Evolutionary conservation across 2,888 invertebrate species (phyloP), one percentile per base, ranked within the genome.

Genomic region (Tridacna gigas): DNA sequence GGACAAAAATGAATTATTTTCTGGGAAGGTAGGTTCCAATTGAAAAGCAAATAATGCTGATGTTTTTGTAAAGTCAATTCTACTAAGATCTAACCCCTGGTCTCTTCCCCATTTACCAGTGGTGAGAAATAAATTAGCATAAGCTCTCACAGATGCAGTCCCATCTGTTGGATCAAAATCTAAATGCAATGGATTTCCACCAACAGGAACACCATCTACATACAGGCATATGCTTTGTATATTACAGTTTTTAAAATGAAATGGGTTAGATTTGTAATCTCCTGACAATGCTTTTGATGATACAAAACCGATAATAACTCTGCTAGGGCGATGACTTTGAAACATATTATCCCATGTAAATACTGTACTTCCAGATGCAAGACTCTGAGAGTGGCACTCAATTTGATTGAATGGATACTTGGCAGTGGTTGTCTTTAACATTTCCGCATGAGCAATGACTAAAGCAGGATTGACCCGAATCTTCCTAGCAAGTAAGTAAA

Each of bases 281-380:
- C 82, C 82, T 11, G 75, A 65, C 5, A 71, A n/a, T n/a, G 80
- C 82, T 26, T 63, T 73, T 47, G 82, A 77, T 74, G 82, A 76
- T 4, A 85, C 78, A 79, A 86, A 86, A 22, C 56, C 80, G 12
- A 86, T 45, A 0, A 85, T 74, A 1, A 77, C 18, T 37, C 85
- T 0, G 26, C 12, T 84, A 9, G 85, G 82, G 80, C 67, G 63
- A 47, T 76, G 71, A 18, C 81, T 81, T 66, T 79, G 74, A 76
- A 82, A 84, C n/a, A 84, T 18, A 82, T 86, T 78, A 73, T 82
- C 80, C 71, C 78, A 83, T 56, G 77, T 81, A 63, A 74, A 81
- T 60, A 67, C 73, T 69, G 80, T 76, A 63, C 51, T 73, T 80
- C 86, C 80, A 77, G 82, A 15, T 25, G 86, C 45, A 20, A 86